Evolutionary conservation across 2,113 vertebrate genomes (phyloP), one percentile per base, ranked within the genome.

Genomic region (Scortum barcoo): DNA sequence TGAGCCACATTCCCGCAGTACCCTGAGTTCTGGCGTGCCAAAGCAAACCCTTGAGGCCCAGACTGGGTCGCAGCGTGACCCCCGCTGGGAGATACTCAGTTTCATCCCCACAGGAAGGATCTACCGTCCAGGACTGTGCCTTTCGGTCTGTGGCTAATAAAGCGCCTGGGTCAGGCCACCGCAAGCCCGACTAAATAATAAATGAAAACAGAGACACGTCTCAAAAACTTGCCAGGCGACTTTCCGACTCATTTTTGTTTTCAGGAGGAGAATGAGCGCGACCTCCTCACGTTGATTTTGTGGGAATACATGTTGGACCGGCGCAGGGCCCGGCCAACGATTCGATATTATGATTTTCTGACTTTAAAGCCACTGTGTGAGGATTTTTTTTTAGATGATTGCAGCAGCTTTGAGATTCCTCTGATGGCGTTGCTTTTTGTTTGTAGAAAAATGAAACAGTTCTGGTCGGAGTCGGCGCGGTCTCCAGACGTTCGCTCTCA

Each of bases 71-170:
- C 61, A 63, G 71, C 20, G 89, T 71, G 85, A 90, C 91, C 88
- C 92, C 87, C 78, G 86, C 86, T 94, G 93, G 72, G 90, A 92
- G 83, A 90, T 80, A 80, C 87, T 93, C 84, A 92, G 83, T 86
- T 90, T 82, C 89, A 88, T 92, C 91, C 91, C 90, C 89, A 88
- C 84, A 86, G 81, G 89, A 92, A 84, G 91, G 91, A 93, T 93
- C 91, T 91, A 88, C 72, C 88, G 87, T 83, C 80, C 80, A 67
- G 66, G 67, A 76, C 85, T 85, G 80, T 70, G 84, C 83, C 78
- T 84, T 65, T 70, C 70, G 83, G 89, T 85, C 80, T 88, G 84
- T 65, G 83, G 81, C 87, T 89, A 86, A 90, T 87, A 86, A 86
- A 89, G 82, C 71, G 75, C 67, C 78, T 90, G 85, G 89, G 91